Evolutionary conservation across 1,140 invertebrate genomes (phyloP), one percentile per base, ranked within the genome.

Genomic region (Tribolium castaneum): DNA sequence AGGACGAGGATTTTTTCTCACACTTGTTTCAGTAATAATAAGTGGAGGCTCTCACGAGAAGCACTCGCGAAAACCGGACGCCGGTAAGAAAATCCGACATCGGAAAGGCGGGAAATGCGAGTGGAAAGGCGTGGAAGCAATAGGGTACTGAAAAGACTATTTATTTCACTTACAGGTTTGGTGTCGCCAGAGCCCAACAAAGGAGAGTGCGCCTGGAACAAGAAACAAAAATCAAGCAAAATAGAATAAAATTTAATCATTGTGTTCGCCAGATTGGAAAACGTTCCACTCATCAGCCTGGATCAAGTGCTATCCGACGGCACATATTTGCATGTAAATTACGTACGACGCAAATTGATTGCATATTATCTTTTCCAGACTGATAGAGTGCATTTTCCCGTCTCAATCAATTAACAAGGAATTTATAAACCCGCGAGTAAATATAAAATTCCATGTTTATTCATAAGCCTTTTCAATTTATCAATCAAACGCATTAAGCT

Each of bases 131-230:
- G 50, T 70, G 49, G n/a, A 19, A 14, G 16, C n/a, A n/a, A 25
- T 22, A 14, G 13, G 34, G n/a, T 76, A 70, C 16, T 25, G 45
- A 76, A 73, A 54, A 30, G 45, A 56, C 72, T 56, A 35, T 75
- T 54, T 75, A 75, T 51, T 80, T 80, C 87, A 89, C 90, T 90
- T 88, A 91, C 90, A 80, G 90, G 89, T 88, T 89, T 90, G 82
- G 87, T 88, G 80, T 91, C 90, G 77, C 87, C 89, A 34, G 89
- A 80, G 66, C 84, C 88, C 78, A 91, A 87, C 73, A 91, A 86
- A 73, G 90, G 90, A 73, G 90, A 90, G 84, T 91, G 89, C 84
- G 90, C 90, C 90, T 91, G 89, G 81, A 90, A 91, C 87, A 90
- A 88, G 83, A 87, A 88, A 84, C 84, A 83, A 76, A 51, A 76